These are phyloP conservation scores for Anolis sagrei DNA, from an alignment of 2,113 vertebrate genomes.

Conservation along the genomic window DNA sequence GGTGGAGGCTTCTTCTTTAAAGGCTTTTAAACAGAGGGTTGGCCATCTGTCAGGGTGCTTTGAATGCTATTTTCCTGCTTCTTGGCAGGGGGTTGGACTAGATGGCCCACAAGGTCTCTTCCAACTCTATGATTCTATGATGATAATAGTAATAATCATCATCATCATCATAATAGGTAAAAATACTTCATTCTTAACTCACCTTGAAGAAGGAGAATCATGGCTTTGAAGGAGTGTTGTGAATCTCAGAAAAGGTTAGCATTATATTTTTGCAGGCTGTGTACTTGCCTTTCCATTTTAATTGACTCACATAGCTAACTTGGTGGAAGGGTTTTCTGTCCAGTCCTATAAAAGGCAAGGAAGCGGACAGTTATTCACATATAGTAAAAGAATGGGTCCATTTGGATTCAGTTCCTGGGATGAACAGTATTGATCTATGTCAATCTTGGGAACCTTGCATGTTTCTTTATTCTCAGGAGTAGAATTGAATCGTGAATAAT, in stretches of 20 bases:
- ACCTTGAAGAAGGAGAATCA: too few relatives aligned
- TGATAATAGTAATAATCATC: too few relatives aligned
- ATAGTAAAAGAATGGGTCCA: background rate
- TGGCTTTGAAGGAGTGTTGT: background rate
- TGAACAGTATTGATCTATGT: background rate
- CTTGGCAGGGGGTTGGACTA: too few relatives aligned
- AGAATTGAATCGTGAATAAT: background rate
- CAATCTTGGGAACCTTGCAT: background rate
- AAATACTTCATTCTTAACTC: too few relatives aligned
- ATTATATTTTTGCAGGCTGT: background rate
- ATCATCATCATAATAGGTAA: too few relatives aligned
- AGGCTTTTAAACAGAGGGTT: too few relatives aligned
- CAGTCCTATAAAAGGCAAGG: background rate
- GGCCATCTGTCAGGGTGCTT: too few relatives aligned
- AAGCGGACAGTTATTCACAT: background rate
- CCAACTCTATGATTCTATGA: too few relatives aligned
- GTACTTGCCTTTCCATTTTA: background rate
- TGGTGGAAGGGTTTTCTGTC: background rate
- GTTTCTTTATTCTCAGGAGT: background rate
- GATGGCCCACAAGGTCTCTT: too few relatives aligned
- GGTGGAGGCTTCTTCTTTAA: too few relatives aligned
- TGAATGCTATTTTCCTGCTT: too few relatives aligned
- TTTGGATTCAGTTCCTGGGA: background rate
- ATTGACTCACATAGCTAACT: background rate
- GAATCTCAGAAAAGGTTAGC: background rate